These are phyloP conservation scores for Drosophila yooni DNA, from an alignment of 2,888 invertebrate genomes.

Conservation along the genomic window DNA sequence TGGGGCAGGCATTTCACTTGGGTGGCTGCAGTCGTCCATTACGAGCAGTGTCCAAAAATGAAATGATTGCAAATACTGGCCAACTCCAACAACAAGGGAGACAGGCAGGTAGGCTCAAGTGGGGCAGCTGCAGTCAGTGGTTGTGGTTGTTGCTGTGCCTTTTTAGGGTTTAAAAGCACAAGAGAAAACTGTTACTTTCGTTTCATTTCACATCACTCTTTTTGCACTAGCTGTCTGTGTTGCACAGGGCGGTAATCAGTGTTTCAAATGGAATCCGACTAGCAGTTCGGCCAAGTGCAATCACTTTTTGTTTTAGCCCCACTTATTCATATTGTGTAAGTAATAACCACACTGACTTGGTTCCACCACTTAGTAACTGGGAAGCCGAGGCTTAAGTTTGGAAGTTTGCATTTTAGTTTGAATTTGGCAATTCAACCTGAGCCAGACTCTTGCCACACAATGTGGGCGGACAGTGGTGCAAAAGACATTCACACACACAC, in stretches of 20 bases:
- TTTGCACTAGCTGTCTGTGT: constrained; percentile 37
- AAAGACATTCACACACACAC: constrained; percentile 18
- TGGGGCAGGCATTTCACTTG: constrained; percentile 70
- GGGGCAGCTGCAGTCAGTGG: constrained; percentile 27
- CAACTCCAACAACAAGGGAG: constrained; percentile 4
- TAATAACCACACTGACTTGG: constrained; percentile 50
- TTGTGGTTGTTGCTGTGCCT: constrained; percentile 18
- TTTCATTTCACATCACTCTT: constrained; percentile 66
- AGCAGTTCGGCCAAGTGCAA: constrained; percentile 30
- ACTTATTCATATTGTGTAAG: constrained; percentile 41
- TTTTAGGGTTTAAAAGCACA: constrained; percentile 36
- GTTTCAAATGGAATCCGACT: constrained; percentile 10
- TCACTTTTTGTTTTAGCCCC: constrained; percentile 34
- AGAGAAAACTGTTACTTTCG: constrained; percentile 62
- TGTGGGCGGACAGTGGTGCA: constrained; percentile 54
- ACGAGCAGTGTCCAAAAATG: constrained; percentile 68
- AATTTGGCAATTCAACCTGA: constrained; percentile 32
- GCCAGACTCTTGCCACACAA: constrained; percentile 23
- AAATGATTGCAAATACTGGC: constrained; percentile 71
- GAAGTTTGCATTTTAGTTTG: constrained; percentile 26
- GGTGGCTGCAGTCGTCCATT: constrained; percentile 64
- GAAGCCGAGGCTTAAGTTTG: constrained; percentile 29
- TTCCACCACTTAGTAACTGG: constrained; percentile 47
- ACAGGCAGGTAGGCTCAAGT: constrained; percentile 27
- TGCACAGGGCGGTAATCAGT: constrained; percentile 43